Evolutionary conservation across 2,888 invertebrate genomes (phyloP).

Genomic region (Drosophila hamatofila): DNA sequence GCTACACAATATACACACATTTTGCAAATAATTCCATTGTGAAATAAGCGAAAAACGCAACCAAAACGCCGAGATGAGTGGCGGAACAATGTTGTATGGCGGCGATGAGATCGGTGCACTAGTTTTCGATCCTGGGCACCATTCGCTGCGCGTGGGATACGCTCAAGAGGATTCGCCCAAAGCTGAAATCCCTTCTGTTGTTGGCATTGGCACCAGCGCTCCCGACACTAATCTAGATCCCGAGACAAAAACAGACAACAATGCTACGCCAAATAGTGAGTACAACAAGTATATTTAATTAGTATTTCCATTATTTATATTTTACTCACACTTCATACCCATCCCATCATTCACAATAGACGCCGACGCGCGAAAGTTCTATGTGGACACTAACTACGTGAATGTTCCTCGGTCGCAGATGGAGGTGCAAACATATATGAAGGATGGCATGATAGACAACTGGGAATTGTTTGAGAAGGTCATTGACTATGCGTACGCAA

Average conservation of each 20-base stretch:
- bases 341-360: conserved; percentile 49
- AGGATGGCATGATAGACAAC: conserved; percentile 99
- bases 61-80: conserved; percentile 82
- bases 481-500: conserved; percentile 96
- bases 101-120: conserved; percentile 99
- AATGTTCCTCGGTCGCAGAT: conserved; percentile 95
- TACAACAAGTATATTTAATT: conserved; percentile 7
- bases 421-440: conserved; percentile 97
- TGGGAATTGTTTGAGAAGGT: conserved; percentile 99
- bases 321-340: not conserved
- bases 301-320: not conserved
- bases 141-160: conserved; percentile 93
- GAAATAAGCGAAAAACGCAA: conserved; percentile 9
- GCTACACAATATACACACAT: conserved; percentile 60
- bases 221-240: conserved; percentile 89
- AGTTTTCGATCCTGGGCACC: conserved; percentile 98
- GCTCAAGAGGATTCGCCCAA: conserved; percentile 99
- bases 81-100: conserved; percentile 92
- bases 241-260: conserved; percentile 91
- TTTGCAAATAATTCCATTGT: conserved; percentile 27
- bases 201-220: conserved; percentile 92
- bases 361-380: conserved; percentile 88
- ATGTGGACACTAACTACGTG: conserved; percentile 96
- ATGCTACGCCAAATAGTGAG: conserved; percentile 87
- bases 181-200: conserved; percentile 97